Evolutionary conservation across 2,888 invertebrate genomes (phyloP).

Genomic region (Hirtodrosophila histrioides): DNA sequence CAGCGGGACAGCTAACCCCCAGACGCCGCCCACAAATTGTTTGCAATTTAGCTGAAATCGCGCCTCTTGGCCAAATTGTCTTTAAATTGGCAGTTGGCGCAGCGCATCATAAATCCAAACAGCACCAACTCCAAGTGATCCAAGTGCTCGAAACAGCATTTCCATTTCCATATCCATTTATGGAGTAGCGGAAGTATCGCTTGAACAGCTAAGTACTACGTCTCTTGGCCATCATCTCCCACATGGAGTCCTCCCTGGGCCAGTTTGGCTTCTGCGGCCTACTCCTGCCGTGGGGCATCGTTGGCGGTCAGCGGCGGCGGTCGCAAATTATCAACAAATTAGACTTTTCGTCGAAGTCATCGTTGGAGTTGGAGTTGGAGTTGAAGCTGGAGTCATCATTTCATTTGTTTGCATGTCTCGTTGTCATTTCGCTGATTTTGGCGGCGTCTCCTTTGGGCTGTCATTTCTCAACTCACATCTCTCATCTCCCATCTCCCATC

Average conservation of each 20-base stretch:
- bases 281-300: conserved; percentile 70
- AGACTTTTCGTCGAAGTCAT: conserved; percentile 78
- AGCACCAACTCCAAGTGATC: conserved; percentile 38
- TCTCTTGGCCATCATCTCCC: conserved; percentile 11
- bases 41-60: conserved; percentile 78
- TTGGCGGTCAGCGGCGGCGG: conserved; percentile 75
- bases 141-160: conserved; percentile 13
- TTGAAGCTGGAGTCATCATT: conserved; percentile 53
- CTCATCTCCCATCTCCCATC: conserved; percentile 1
- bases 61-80: conserved; percentile 82
- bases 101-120: conserved; percentile 64
- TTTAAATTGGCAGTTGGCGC: conserved; percentile 82
- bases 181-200: conserved; percentile 59
- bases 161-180: conserved; percentile 48
- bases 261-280: not conserved
- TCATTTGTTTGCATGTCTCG: conserved; percentile 80
- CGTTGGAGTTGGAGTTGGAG: conserved; percentile 14
- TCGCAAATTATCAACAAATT: conserved; percentile 83
- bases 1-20: conserved; percentile 10
- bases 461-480: conserved; percentile 40
- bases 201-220: conserved; percentile 13
- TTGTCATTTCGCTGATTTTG: conserved; percentile 74
- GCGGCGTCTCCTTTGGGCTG: conserved; percentile 66
- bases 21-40: conserved; percentile 69
- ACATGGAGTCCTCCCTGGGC: conserved; percentile 9